Evolutionary conservation across 2,113 vertebrate genomes (phyloP), one percentile per base, ranked within the genome.

Genomic region (Cryptomyrus ogoouensis): DNA sequence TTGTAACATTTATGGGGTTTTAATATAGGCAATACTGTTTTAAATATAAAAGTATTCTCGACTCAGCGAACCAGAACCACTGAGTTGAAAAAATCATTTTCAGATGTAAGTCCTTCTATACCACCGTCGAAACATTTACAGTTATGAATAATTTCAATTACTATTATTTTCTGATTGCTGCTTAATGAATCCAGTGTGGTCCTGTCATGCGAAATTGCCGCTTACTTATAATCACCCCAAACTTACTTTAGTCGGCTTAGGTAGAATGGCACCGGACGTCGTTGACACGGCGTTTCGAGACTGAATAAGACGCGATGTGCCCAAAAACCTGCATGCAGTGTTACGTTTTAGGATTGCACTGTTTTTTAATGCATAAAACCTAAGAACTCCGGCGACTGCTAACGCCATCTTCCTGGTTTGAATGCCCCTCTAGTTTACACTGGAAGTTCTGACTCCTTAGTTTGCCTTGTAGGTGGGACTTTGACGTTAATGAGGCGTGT

Each of bases 221-320:
- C 15, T 77, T 42, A 80, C 35, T 80, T 80, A 35, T 7, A 80
- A 62, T 58, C 89, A 92, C 94, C 94, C n/a, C 19, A 74, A 91
- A 91, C 97, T 97, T 94, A 98, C 98, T 96, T 98, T 98, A 89
- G 95, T 95, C 0, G 98, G 97, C 92, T 97, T 97, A 58, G 98
- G 96, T 86, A 97, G 94, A 92, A 99, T 95, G 90, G 96, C 96
- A 2, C 98, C 98, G 27, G 95, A 96, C 4, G 94, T 94, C 0
- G 96, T 95, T 89, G 91, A 94, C 46, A 96, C 96, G 21, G 95
- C 95, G 5, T 93, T 92, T 66, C 97, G 96, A 77, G 90, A 91
- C 17, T 93, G 92, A 83, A 52, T 49, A 31, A 19, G 4, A 21
- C 50, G 21, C 86, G 24, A 9, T 5, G 46, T 10, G 50, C 89